Evolutionary conservation across 2,888 invertebrate genomes (phyloP).

Genomic region (Drosophila birchii): DNA sequence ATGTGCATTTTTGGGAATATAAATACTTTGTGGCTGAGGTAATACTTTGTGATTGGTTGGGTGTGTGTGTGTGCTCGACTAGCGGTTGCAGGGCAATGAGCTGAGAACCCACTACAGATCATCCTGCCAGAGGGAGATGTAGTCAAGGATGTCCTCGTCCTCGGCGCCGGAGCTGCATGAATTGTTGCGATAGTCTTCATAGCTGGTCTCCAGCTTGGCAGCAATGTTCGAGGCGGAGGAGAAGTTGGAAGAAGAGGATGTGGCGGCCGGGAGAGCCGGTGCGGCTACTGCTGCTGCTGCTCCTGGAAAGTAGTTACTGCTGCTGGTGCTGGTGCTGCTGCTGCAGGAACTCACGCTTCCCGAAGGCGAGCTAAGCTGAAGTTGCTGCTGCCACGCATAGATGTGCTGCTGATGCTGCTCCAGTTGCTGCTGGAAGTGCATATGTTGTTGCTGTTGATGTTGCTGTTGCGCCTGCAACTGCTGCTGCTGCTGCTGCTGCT

Average conservation of each 20-base stretch:
- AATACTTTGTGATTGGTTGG: constrained; percentile 62
- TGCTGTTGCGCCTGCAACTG: constrained; percentile 51
- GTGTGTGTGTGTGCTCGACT: constrained; percentile 30
- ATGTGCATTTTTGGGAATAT: constrained; percentile 51
- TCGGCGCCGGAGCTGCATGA: constrained; percentile 88
- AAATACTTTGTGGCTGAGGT: constrained; percentile 77
- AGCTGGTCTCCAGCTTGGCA: constrained; percentile 85
- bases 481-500: constrained; percentile 33
- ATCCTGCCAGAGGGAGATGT: constrained; percentile 84
- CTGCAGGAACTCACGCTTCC: constrained; percentile 64
- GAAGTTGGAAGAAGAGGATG: constrained; percentile 27
- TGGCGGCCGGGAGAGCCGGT: constrained; percentile 14
- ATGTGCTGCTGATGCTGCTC: constrained; percentile 15
- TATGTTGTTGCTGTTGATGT: constrained; percentile 44
- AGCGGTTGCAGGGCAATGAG: constrained; percentile 35
- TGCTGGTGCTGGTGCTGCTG: constrained; percentile 53
- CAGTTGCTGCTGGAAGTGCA: constrained; percentile 41
- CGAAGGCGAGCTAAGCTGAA: constrained; percentile 67
- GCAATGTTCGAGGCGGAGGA: constrained; percentile 24
- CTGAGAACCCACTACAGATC: constrained; percentile 63
- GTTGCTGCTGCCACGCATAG: constrained; percentile 45
- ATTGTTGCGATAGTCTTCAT: constrained; percentile 88
- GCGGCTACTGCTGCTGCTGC: constrained; percentile 42
- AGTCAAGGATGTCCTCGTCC: constrained; percentile 94
- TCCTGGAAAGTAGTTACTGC: constrained; percentile 48